Percentiles rank a stretch among this genome's conserved stretches.
phyloP scores from a whole-genome alignment of 2,113 vertebrate species.

The Daphoenositta chrysoptera region DNA sequence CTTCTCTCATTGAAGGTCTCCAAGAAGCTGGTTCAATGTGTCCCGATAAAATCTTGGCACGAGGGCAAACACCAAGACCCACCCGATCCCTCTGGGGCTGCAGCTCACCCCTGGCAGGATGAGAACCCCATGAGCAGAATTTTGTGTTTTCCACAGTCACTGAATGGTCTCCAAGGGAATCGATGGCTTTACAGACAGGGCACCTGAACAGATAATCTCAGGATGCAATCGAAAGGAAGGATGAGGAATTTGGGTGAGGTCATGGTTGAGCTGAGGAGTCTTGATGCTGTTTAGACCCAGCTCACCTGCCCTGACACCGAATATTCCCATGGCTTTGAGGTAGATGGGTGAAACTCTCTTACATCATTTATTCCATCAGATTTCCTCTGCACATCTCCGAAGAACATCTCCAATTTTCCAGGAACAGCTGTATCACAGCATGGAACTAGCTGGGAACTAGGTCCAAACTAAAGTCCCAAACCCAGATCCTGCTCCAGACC shows the following conservation, averaged over 20 bases:
- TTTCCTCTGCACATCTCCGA: fast-evolving
- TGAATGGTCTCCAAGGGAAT: neutral
- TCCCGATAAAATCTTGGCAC: neutral
- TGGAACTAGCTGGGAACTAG: too few relatives aligned
- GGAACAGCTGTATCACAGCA: neutral
- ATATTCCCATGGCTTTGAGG: neutral
- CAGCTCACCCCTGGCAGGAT: neutral
- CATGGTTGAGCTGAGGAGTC: neutral
- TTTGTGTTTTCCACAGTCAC: neutral
- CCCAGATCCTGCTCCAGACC: neutral
- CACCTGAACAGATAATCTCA: neutral
- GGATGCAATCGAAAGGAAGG: neutral
- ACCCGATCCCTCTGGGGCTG: neutral
- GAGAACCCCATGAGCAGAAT: neutral
- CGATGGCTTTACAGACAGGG: fast-evolving
- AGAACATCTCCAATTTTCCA: neutral
- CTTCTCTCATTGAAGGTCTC: neutral
- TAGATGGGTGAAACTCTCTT: neutral
- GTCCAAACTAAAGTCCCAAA: neutral
- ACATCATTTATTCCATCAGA: neutral
- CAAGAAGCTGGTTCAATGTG: neutral
- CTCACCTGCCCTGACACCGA: neutral
- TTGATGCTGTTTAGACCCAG: neutral
- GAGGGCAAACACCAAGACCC: neutral
- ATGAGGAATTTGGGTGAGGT: neutral